These are phyloP conservation scores for Erebia ligea DNA, from an alignment of 2,888 invertebrate species.

Conservation along the genomic window DNA sequence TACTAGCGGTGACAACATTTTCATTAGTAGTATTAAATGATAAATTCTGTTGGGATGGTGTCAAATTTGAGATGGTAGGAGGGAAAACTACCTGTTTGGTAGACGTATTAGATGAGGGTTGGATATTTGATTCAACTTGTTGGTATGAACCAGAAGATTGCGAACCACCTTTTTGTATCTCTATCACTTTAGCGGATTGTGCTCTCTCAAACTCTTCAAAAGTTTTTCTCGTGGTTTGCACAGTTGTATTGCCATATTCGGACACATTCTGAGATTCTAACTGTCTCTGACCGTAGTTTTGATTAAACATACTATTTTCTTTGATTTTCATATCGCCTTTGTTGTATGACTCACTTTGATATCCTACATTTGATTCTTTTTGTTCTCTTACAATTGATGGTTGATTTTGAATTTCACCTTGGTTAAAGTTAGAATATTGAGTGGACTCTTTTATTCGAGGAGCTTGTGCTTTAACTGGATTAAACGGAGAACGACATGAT, in stretches of 20 bases:
- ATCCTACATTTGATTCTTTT: slow-evolving; percentile 73
- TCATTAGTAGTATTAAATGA: slow-evolving; percentile 75
- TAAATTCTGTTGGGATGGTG: slow-evolving; percentile 64
- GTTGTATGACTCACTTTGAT: slow-evolving; percentile 76
- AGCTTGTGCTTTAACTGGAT: slow-evolving; percentile 86
- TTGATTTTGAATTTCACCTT: slow-evolving; percentile 63
- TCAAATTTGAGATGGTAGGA: slow-evolving; percentile 68
- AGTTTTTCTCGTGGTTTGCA: slow-evolving; percentile 85
- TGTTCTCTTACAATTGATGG: slow-evolving; percentile 76
- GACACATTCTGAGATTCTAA: slow-evolving; percentile 78
- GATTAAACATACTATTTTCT: slow-evolving; percentile 67
- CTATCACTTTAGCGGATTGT: slow-evolving; percentile 85
- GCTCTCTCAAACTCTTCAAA: slow-evolving; percentile 87
- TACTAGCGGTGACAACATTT: slow-evolving; percentile 69
- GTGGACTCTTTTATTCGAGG: slow-evolving; percentile 83
- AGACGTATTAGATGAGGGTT: slow-evolving; percentile 60
- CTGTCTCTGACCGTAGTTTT: slow-evolving; percentile 72
- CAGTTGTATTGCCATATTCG: slow-evolving; percentile 82
- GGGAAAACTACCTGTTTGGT: slow-evolving; percentile 69
- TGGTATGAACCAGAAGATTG: slow-evolving; percentile 58
- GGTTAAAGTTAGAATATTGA: slow-evolving; percentile 54
- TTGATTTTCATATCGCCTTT: slow-evolving; percentile 65
- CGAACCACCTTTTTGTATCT: slow-evolving; percentile 82
- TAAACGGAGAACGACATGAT: slow-evolving; percentile 86
- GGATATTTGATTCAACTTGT: slow-evolving; percentile 65